phyloP scores from a whole-genome alignment of 1,140 invertebrate genomes.

The Lucilia sericata region DNA sequence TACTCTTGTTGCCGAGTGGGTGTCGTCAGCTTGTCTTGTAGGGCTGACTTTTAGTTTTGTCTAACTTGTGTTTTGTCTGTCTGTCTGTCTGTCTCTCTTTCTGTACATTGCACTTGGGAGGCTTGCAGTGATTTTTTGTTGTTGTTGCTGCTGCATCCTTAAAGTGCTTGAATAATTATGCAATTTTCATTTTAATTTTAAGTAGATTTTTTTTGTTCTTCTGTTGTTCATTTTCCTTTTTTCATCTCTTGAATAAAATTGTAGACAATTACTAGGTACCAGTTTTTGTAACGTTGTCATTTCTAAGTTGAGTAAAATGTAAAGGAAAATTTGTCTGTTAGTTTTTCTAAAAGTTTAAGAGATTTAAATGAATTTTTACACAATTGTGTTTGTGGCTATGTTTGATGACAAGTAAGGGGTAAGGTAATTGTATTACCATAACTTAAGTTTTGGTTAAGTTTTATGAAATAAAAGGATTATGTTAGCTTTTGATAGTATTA shows the following conservation, averaged over 20 bases:
- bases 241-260: background rate
- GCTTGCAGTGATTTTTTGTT: background rate
- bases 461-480: too few relatives aligned
- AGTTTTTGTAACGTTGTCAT: background rate
- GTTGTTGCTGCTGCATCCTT: background rate
- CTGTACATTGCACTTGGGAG: background rate
- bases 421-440: too few relatives aligned
- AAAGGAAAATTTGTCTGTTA: background rate
- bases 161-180: conserved; percentile 43
- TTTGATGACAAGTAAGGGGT: too few relatives aligned
- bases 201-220: conserved; percentile 15
- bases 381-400: background rate
- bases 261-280: background rate
- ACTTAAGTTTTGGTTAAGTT: too few relatives aligned
- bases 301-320: background rate
- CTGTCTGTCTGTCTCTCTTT: too few relatives aligned
- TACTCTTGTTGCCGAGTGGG: too few relatives aligned
- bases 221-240: background rate
- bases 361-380: background rate
- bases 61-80: too few relatives aligned
- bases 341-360: background rate
- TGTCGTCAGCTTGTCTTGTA: background rate
- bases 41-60: background rate
- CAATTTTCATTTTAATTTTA: conserved; percentile 43
- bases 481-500: too few relatives aligned